Base-by-base conservation (phyloP, 2,888 invertebrate species). In the Andrena camellia region DNA sequence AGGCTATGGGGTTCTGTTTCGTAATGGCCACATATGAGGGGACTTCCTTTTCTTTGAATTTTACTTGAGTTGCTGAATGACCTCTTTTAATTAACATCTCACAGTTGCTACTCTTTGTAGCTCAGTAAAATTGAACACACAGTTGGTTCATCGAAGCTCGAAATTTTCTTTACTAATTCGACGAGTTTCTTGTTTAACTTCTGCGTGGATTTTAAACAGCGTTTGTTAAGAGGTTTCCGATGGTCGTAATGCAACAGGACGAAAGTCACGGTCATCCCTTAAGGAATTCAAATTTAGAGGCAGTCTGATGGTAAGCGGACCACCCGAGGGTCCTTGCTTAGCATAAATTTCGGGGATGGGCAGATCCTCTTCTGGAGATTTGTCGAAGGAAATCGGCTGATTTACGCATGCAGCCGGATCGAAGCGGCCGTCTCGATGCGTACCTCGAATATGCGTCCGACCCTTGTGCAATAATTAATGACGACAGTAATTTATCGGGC, bases 311-410 rank as follows among this genome's bases (percentile, higher is more conserved):
- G 52, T 33, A 54, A 70, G 66, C 62, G 72, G 84, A 84, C 84
- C 84, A 84, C 84, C 84, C 73, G 68, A 77, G 70, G 70, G 68
- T 79, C 69, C 72, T 73, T 74, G 67, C 67, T 84, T 82, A 82
- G 76, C 82, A 84, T 84, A 84, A 84, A 75, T 84, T 84, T 83
- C 72, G 72, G 52, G 68, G 82, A 71, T 69, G 81, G 82, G 78
- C 71, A 35, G 66, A 54, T 33, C 54, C 70, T 64, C 54, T 54
- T 35, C 62, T 20, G 42, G 64, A 81, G 77, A 83, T 81, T 83
- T 62, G 77, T 77, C 77, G 64, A 73, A 81, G 73, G 72, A 73
- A 81, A 81, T 78, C 83, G 77, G 35, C 60, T 78, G 83, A 83
- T 78, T 83, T 83, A 83, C 81, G 73, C 81, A 50, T 13, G 23